These are phyloP conservation scores for Epirrhoe alternata DNA, from an alignment of 2,888 invertebrate species.

Conservation along the genomic window DNA sequence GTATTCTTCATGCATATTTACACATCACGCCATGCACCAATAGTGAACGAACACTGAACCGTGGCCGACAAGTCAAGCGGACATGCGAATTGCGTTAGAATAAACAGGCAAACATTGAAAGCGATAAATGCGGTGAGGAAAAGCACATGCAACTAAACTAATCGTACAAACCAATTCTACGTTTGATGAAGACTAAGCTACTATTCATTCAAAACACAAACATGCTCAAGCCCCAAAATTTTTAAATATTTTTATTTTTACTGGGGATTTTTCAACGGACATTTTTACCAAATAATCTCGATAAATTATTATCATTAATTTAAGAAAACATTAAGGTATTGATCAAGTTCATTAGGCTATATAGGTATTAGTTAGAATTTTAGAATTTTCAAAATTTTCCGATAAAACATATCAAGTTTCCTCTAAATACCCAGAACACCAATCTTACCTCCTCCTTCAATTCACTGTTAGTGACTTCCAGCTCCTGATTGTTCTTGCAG, in stretches of 20 bases:
- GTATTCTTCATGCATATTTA: slow-evolving; percentile 69
- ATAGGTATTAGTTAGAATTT: neutral
- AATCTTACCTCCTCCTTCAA: slow-evolving; percentile 87
- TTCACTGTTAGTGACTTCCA: slow-evolving; percentile 88
- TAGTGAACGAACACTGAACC: slow-evolving; percentile 53
- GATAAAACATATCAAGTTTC: neutral
- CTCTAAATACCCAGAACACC: neutral
- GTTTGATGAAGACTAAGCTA: slow-evolving; percentile 5
- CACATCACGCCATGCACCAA: slow-evolving; percentile 66
- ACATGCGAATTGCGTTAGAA: slow-evolving; percentile 56
- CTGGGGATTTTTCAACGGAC: neutral
- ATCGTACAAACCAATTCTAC: slow-evolving; percentile 33
- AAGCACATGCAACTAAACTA: slow-evolving; percentile 51
- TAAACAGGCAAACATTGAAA: slow-evolving; percentile 56
- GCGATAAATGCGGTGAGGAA: slow-evolving; percentile 53
- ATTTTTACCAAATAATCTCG: neutral
- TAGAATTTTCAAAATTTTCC: neutral
- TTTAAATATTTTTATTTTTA: neutral
- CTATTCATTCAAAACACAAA: slow-evolving; percentile 6
- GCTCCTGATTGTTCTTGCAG: slow-evolving; percentile 85
- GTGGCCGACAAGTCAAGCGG: slow-evolving; percentile 50
- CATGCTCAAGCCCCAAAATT: neutral
- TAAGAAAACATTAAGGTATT: neutral
- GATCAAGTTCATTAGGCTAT: neutral
- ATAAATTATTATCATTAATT: neutral